Evolutionary conservation across 2,797 vertebrate species (phyloP).

Genomic region (Mormyrus proboscirostris): DNA sequence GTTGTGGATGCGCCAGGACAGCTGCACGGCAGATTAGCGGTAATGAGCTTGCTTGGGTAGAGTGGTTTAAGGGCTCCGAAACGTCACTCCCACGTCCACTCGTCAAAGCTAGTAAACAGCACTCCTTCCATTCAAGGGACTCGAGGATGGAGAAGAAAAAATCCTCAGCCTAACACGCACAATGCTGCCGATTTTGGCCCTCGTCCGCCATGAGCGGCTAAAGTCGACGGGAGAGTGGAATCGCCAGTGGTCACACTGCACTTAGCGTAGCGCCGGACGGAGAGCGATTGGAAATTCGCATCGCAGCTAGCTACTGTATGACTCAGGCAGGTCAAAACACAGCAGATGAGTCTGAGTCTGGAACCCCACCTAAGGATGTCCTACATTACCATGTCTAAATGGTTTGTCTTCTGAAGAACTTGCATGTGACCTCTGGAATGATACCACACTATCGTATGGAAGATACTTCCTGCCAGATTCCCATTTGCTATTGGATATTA

Average conservation of each 20-base stretch:
- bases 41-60: constrained; percentile 7
- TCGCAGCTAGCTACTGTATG: neutral
- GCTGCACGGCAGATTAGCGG: neutral
- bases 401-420: neutral
- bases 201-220: neutral
- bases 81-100: neutral
- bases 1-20: neutral
- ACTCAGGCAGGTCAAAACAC: neutral
- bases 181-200: neutral
- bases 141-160: neutral
- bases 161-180: neutral
- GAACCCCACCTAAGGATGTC: neutral
- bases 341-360: neutral
- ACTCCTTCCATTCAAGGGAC: neutral
- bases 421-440: neutral
- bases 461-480: neutral
- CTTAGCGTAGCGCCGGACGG: neutral
- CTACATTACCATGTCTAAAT: neutral
- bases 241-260: neutral
- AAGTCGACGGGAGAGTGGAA: neutral
- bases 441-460: neutral
- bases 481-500: neutral
- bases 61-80: neutral
- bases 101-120: neutral
- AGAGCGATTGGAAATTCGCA: neutral